These are phyloP conservation scores for Macaca nemestrina DNA, from an alignment of 2,113 vertebrate genomes.

Conservation along the genomic window DNA sequence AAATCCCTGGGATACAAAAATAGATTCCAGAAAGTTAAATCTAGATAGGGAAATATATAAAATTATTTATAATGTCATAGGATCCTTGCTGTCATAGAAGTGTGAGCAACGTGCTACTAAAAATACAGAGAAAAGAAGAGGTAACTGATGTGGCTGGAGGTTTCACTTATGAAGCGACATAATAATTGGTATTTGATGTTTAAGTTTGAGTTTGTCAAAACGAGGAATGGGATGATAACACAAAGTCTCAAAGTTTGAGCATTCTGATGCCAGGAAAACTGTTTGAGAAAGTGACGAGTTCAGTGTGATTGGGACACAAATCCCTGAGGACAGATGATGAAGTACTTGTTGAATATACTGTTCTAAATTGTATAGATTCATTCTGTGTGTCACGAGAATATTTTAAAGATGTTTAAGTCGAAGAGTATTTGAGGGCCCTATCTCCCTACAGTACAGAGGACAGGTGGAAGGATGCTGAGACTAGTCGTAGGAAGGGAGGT, in stretches of 20 bases:
- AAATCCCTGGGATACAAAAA: not conserved
- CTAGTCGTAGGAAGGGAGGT: not conserved
- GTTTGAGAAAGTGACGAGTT: not conserved
- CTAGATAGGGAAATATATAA: not conserved
- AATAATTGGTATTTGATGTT: not conserved
- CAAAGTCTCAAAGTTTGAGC: not conserved
- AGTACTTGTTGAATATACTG: not conserved
- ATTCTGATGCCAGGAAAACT: not conserved
- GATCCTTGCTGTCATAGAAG: not conserved
- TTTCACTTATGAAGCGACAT: not conserved
- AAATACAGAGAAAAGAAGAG: not conserved
- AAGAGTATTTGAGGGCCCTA: not conserved
- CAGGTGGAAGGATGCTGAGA: not conserved
- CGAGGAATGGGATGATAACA: too few species aligned
- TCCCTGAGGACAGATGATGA: not conserved
- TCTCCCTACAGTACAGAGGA: rapidly evolving
- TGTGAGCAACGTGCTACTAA: not conserved
- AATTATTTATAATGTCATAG: not conserved
- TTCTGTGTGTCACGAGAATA: not conserved
- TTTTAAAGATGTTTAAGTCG: not conserved
- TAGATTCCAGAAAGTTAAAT: not conserved
- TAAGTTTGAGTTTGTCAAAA: not conserved
- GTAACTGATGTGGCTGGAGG: not conserved
- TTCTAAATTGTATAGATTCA: not conserved
- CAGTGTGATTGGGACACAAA: not conserved